phyloP scores from a whole-genome alignment of 2,113 vertebrate genomes.

The Planiliza haematocheilus region DNA sequence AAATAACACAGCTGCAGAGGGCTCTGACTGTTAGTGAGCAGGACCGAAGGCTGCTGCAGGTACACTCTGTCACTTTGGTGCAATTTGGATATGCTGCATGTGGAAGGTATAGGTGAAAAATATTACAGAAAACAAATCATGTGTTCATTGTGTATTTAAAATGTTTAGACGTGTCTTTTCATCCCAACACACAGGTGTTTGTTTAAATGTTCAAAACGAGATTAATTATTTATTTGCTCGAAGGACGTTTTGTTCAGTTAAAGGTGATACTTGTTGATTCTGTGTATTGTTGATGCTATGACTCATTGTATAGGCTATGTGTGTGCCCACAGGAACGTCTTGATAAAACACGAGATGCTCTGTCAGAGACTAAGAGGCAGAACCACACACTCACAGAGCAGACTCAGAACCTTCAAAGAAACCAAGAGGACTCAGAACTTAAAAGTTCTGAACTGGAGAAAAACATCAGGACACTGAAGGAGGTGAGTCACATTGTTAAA shows the following conservation, averaged over 20 bases:
- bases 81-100: too few relatives aligned
- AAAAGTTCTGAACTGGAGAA: constrained; percentile 75
- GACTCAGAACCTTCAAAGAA: constrained; percentile 72
- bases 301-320: background rate
- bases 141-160: background rate
- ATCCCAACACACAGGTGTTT: too few relatives aligned
- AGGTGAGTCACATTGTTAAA: constrained; percentile 71
- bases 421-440: constrained; percentile 71
- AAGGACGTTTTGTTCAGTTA: background rate
- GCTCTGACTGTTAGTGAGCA: constrained; percentile 81
- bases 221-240: too few relatives aligned
- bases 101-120: too few relatives aligned
- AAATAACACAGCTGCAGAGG: constrained; percentile 79
- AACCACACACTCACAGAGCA: constrained; percentile 76
- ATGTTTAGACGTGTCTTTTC: too few relatives aligned
- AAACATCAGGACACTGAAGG: constrained; percentile 64
- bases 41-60: constrained; percentile 84
- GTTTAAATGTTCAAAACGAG: too few relatives aligned
- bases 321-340: constrained; percentile 79
- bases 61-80: constrained; percentile 36
- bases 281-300: background rate
- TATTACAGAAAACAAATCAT: constrained; percentile 8
- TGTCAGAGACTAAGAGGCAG: constrained; percentile 82
- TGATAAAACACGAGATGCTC: constrained; percentile 74
- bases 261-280: background rate